Evolutionary conservation across 2,888 invertebrate species (phyloP), one percentile per base, ranked within the genome.

Genomic region (Fragum sueziense): DNA sequence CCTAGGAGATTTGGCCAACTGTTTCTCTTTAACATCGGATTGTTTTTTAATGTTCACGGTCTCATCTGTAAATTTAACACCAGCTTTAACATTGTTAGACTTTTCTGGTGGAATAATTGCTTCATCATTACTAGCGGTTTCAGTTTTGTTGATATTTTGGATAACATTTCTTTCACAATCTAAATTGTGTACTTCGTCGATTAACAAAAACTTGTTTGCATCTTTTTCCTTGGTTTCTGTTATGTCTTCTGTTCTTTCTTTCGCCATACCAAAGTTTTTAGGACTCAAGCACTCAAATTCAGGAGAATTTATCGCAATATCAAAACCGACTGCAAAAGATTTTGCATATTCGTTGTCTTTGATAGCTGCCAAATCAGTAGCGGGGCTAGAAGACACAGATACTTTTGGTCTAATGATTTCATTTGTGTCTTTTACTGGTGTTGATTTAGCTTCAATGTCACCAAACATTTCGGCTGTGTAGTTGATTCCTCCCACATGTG

Each of bases 391-490:
- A 3, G 54, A 25, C 33, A 9, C 34, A 4, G 67, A 34, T 29
- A 20, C 2, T 20, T 51, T 52, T 1, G n/a, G 47, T 22, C 57
- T 27, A 17, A 9, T 14, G 1, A 25, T 20, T 2, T 34, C 34
- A 7, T 25, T 34, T 17, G n/a, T n/a, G 14, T 51, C 41, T 3
- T 52, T 41, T 11, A 27, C 67, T 4, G 51, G 52, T 11, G 47
- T 51, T 9, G 59, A n/a, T 14, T 25, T 62, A 20, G 72, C 37
- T 54, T 81, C 77, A 11, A 81, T 81, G 47, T 81, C 81, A 47
- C 81, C 81, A 57, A 81, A 81, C 81, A 81, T 81, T 0, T 81
- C 81, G 11, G 75, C 72, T 25, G 81, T 81, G 29, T 76, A 76
- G 70, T 70, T 76, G 41, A 70, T 70, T n/a, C 70, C 57, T 25